These are phyloP conservation scores for Oligia fasciuncula DNA, from an alignment of 2,888 invertebrate genomes.

Conservation along the genomic window DNA sequence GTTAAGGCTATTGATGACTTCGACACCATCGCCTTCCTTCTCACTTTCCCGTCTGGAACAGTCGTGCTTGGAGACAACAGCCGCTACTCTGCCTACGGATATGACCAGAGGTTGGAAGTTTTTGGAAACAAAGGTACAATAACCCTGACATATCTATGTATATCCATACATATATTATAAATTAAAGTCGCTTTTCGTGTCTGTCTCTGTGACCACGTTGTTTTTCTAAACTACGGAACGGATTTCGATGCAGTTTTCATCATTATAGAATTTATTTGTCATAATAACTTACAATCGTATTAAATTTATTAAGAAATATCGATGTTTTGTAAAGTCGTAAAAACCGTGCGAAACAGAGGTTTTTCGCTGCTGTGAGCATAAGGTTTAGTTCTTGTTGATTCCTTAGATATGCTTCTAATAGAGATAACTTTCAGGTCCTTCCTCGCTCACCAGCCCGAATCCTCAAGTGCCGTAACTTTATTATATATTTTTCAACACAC, in stretches of 20 bases:
- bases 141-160: not conserved
- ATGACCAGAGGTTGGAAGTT: conserved; percentile 92
- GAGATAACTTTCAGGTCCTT: not conserved
- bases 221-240: no score
- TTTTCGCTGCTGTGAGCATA: no score
- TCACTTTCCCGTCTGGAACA: conserved; percentile 91
- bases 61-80: conserved; percentile 91
- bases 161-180: not conserved
- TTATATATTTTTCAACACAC: not conserved
- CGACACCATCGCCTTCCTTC: conserved; percentile 90
- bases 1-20: conserved; percentile 91
- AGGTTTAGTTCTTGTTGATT: not conserved
- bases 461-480: not conserved
- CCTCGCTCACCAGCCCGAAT: not conserved
- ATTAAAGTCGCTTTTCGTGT: no score
- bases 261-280: no score
- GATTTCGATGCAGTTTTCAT: no score
- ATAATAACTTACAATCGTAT: not conserved
- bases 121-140: conserved; percentile 90
- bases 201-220: no score
- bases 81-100: conserved; percentile 91
- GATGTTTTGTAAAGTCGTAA: not conserved
- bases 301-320: not conserved
- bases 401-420: not conserved
- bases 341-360: not conserved